Evolutionary conservation across 2,113 vertebrate species (phyloP).

Genomic region (Planiliza haematocheilus): DNA sequence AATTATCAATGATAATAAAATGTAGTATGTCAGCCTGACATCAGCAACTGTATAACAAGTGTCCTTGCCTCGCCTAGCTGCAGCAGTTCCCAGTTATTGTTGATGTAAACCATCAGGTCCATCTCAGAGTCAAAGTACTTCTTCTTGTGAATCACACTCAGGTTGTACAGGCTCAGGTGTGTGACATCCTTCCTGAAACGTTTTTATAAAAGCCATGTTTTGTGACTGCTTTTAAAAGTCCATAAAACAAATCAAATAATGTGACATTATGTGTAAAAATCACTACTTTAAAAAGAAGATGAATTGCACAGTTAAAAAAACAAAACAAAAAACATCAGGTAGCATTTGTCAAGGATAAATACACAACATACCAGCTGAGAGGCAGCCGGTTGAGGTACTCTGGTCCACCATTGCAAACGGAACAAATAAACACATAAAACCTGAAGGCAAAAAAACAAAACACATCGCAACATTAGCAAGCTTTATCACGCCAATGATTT

Average conservation of each 20-base stretch:
- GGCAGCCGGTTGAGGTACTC: slow-evolving; percentile 98
- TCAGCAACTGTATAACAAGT: neutral
- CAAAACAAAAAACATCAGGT: no score
- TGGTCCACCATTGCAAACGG: slow-evolving; percentile 97
- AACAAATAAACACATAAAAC: slow-evolving; percentile 99
- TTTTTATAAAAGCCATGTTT: neutral
- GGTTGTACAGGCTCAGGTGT: slow-evolving; percentile 98
- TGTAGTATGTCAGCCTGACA: neutral
- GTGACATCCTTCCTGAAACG: slow-evolving; percentile 93
- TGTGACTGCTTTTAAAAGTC: neutral
- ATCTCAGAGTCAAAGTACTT: slow-evolving; percentile 99
- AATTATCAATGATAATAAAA: neutral
- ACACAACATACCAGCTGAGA: slow-evolving; percentile 88
- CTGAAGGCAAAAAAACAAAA: slow-evolving; percentile 77
- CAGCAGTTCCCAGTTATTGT: slow-evolving; percentile 96
- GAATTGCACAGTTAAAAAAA: neutral
- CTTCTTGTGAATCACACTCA: slow-evolving; percentile 99
- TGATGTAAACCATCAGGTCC: slow-evolving; percentile 97
- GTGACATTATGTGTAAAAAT: neutral
- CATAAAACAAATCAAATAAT: neutral
- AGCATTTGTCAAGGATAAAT: neutral
- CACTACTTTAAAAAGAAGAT: neutral
- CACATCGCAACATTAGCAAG: neutral
- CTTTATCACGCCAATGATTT: neutral
- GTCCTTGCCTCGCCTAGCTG: slow-evolving; percentile 91